phyloP scores from a whole-genome alignment of 1,140 invertebrate genomes.

The Zaprionus ghesquierei region DNA sequence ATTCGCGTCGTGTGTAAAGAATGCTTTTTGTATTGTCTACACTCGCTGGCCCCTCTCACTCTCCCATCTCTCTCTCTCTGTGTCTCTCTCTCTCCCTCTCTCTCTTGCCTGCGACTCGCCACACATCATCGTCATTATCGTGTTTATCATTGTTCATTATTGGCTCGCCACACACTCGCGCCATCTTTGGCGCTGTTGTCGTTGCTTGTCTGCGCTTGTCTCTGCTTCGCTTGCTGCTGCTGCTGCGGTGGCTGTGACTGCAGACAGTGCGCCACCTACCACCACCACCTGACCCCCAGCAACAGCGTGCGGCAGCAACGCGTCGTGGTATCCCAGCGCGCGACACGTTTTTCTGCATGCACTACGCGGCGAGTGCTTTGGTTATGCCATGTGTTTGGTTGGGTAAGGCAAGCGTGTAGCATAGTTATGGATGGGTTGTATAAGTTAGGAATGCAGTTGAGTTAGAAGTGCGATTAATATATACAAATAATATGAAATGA shows the following conservation, averaged over 20 bases:
- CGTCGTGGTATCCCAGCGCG: slow-evolving; percentile 7
- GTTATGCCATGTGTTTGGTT: not conserved
- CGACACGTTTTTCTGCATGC: slow-evolving; percentile 24
- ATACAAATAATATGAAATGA: no score
- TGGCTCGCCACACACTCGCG: slow-evolving; percentile 54
- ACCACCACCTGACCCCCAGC: slow-evolving; percentile 52
- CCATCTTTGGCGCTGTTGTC: slow-evolving; percentile 66
- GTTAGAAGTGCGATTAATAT: no score
- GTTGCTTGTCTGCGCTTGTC: slow-evolving; percentile 12
- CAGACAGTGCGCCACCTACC: slow-evolving; percentile 68
- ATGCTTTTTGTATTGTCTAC: slow-evolving; percentile 55
- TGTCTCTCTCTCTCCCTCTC: not conserved
- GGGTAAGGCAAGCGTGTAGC: not conserved
- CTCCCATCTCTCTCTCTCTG: not conserved
- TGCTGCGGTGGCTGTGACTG: slow-evolving; percentile 34
- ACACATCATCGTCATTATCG: not conserved
- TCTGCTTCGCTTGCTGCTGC: slow-evolving; percentile 20
- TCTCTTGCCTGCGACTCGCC: not conserved
- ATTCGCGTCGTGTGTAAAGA: slow-evolving; percentile 65
- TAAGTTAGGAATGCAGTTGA: no score
- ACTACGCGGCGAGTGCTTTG: not conserved
- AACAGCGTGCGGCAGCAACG: slow-evolving; percentile 2
- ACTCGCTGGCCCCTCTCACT: not conserved
- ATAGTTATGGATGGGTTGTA: no score
- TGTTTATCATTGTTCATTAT: slow-evolving; percentile 9